Conservation (phyloP, 2,888 invertebrate genomes). For the Patella ulyssiponensis region DNA sequence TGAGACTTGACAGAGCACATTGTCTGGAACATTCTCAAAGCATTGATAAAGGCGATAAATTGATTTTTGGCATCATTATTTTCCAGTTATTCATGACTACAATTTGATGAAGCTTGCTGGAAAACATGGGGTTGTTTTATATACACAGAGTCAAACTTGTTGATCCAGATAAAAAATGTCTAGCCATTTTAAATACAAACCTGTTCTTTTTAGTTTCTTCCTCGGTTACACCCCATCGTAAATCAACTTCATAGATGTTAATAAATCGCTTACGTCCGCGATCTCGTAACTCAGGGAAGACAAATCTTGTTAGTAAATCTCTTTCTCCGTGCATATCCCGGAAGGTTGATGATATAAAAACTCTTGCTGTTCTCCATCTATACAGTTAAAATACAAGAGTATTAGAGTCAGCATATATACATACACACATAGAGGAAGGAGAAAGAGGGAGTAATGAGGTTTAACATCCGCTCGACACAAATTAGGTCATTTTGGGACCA, state of each 20-base stretch:
- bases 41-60: too few relatives aligned
- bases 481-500: too few relatives aligned
- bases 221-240: conserved; percentile 74
- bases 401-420: neutral
- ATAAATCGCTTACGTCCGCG: conserved; percentile 67
- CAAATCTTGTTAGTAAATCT: conserved; percentile 72
- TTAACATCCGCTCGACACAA: too few relatives aligned
- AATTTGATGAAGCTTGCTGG: neutral
- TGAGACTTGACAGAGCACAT: too few relatives aligned
- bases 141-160: too few relatives aligned
- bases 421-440: too few relatives aligned
- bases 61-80: too few relatives aligned
- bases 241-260: conserved; percentile 72
- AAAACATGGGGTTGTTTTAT: neutral
- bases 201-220: conserved; percentile 64
- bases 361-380: conserved; percentile 72
- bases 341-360: conserved; percentile 75
- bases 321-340: conserved; percentile 74
- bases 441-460: too few relatives aligned
- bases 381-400: conserved; percentile 14
- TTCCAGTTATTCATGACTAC: too few relatives aligned
- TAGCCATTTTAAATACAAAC: conserved; percentile 41
- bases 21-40: too few relatives aligned
- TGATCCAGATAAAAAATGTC: too few relatives aligned
- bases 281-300: conserved; percentile 73